Evolutionary conservation across 2,888 invertebrate genomes (phyloP), one percentile per base, ranked within the genome.

Genomic region (Poecilus cupreus): DNA sequence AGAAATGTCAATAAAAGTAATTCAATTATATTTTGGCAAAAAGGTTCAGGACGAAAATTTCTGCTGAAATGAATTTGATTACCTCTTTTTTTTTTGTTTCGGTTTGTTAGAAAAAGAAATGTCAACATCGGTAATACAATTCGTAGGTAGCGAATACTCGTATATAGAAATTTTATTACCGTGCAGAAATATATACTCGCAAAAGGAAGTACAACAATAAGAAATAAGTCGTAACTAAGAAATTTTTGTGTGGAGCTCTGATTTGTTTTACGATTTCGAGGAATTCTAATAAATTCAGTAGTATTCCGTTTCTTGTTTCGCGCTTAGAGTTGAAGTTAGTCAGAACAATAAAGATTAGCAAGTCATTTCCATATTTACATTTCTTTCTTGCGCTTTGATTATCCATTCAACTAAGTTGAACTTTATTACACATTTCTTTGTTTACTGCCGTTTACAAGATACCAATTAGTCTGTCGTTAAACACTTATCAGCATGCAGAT

Each of bases 1-100:
- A 43, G 57, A 78, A 78, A 26, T 64, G 60, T 78, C 78, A 78
- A 78, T 60, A 78, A 64, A 78, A 13, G 57, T 64, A 39, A 78
- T 78, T 43, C 46, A 78, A 78, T 78, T 78, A 78, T 26, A 16
- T 60, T 60, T 64, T 57, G 37, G 64, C 16, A 68, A 37, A 60
- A 60, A 68, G 39, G 37, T 68, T 37, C 18, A 39, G 37, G 64
- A 68, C 13, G 60, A 60, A 68, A 60, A 37, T 68, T 68, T 68
- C 64, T 10, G 64, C 16, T 16, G 64, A 37, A 60, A 68, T 68
- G 64, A 37, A 68, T 68, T 68, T 37, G 64, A 68, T 68, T 68
- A 68, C 64, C 32, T 13, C 37, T 68, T 37, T 68, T 26, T 64
- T 68, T 68, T 32, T 16, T 68, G 64, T 68, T 68, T 68, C 39